Base-by-base conservation (phyloP, 2,113 vertebrate genomes). In the Ploceus nigricollis region DNA sequence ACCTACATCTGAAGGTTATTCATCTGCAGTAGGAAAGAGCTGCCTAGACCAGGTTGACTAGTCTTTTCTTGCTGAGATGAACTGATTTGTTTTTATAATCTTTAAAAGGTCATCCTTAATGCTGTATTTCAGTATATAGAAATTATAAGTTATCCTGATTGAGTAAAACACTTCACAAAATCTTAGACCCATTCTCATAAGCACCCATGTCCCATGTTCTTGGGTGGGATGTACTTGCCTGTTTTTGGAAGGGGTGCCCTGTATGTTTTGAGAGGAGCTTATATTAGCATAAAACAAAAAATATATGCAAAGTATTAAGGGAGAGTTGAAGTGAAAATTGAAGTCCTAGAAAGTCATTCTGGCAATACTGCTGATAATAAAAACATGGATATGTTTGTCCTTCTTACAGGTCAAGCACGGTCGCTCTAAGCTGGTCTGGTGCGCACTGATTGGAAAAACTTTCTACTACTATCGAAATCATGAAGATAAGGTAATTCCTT, bases 401-500 rank as follows among this genome's bases (percentile, higher is more conserved):
- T 81, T 66, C 44, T 93, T 94, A 42, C 95, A 99, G 99, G 99
- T 99, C 87, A 99, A 99, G 94, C 99, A 99, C 22, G 99, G 99
- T 68, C 98, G 98, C 96, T 99, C 99, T 22, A 99, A 99, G 95
- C 98, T 99, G 94, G 98, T 99, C 63, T 99, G 99, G 99, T 99
- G 99, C 42, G 96, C 98, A 30, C 93, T 99, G 92, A 97, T 99
- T 48, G 98, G 98, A 89, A 99, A 98, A 90, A 91, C 97, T 35
- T 99, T 99, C 94, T 98, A 98, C 95, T 99, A 99, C 87, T 99
- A 98, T 91, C 97, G 99, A 66, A 99, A 98, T 96, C 98, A 98
- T 92, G 99, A 99, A 40, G 99, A 99, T 94, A 99, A 98, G 98
- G 99, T 99, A 89, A 86, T 86, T 91, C 13, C 16, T 73, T 75